These are phyloP conservation scores for Neodiprion virginianus DNA, from an alignment of 1,140 invertebrate species.

Conservation along the genomic window DNA sequence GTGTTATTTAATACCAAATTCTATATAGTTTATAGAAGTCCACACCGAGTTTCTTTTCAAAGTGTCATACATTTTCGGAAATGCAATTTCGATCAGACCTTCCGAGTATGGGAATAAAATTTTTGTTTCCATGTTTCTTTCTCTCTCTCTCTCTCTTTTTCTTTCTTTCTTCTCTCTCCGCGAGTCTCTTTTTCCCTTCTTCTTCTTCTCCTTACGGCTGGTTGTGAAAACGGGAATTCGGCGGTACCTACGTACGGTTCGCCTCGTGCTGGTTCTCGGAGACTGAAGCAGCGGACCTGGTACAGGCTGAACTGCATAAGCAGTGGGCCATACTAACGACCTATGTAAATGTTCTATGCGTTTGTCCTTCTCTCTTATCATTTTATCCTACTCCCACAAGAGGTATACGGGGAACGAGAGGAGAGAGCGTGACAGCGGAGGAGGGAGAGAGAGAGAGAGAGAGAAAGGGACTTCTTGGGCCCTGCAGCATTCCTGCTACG, in stretches of 20 bases:
- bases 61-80: no score
- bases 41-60: no score
- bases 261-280: no score
- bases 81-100: no score
- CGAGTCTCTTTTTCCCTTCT: slow-evolving; percentile 21
- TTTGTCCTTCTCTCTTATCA: slow-evolving; percentile 59
- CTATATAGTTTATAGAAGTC: no score
- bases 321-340: slow-evolving; percentile 44
- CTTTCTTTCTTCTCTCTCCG: slow-evolving; percentile 14
- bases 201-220: slow-evolving; percentile 21
- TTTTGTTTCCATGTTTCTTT: slow-evolving; percentile 16
- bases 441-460: not conserved
- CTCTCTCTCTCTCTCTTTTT: slow-evolving; percentile 17
- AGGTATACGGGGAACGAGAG: no score
- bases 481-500: not conserved
- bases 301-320: no score
- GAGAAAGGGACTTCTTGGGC: slow-evolving; percentile 47
- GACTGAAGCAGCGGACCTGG: no score
- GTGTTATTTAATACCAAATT: no score
- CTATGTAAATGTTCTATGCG: slow-evolving; percentile 57
- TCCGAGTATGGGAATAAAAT: no score
- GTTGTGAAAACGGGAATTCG: not conserved
- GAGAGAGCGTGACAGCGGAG: slow-evolving; percentile 24
- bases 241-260: no score
- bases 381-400: slow-evolving; percentile 35